Evolutionary conservation across 2,888 invertebrate genomes (phyloP), one percentile per base, ranked within the genome.

Genomic region (Erebia epiphron): DNA sequence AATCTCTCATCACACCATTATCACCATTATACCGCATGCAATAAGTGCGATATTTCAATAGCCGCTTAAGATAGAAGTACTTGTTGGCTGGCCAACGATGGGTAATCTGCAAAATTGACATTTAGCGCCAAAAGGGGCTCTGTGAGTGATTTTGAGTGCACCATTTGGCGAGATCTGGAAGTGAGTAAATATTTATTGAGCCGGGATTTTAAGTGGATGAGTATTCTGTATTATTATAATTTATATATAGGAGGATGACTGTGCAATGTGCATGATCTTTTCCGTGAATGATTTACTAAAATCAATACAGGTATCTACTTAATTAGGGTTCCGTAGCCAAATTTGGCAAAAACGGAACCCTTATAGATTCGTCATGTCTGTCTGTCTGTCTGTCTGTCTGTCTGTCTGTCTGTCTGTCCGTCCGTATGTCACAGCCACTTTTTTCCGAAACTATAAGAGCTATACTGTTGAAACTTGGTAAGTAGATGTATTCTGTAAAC

Each of bases 91-190:
- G 67, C 82, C 80, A 78, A 78, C 82, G 83, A 83, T 84, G 84
- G 82, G 81, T 85, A 86, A 87, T 90, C 85, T 86, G 85, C 85
- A 85, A 87, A 89, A 90, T 91, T 81, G 87, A 87, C 88, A 89
- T 87, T 90, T 83, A 86, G 88, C 89, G 88, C 89, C 90, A 85
- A 86, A 86, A 86, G 84, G 82, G 83, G 79, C 81, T 79, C 79
- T 82, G 75, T 80, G 83, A 84, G 82, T 83, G 85, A 88, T 85
- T 82, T 83, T 80, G 80, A 86, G 84, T 83, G 83, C 82, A 78
- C 81, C 82, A 86, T 87, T 86, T 84, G 85, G 81, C 82, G 85
- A 79, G 80, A 85, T 83, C 83, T 82, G 82, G 79, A 80, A 79
- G 78, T 76, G 78, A 76, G 82, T 86, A 86, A 88, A 89, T 86